Conservation (phyloP, 2,113 vertebrate genomes). For the Ceyx cyanopectus region DNA sequence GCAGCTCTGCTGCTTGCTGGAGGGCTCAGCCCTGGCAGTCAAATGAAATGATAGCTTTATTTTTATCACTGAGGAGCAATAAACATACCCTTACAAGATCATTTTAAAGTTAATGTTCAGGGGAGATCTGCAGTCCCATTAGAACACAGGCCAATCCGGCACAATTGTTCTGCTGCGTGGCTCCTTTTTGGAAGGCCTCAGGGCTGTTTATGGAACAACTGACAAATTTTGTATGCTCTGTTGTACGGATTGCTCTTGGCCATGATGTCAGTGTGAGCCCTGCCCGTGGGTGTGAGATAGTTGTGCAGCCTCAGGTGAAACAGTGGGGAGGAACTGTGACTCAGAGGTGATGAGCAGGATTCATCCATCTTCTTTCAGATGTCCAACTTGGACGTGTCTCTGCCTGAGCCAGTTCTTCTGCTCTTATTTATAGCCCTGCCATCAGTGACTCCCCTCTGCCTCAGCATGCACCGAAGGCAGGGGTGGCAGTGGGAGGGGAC, state of each 20-base stretch:
- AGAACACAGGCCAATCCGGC: background rate
- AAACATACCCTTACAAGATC: background rate
- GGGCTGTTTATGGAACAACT: constrained; percentile 9
- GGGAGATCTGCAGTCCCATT: background rate
- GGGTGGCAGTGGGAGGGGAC: too few species aligned
- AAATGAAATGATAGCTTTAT: constrained; percentile 7
- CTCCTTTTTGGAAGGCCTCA: constrained; percentile 17
- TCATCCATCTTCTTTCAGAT: background rate
- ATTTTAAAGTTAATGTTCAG: background rate
- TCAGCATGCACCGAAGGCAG: rapidly evolving
- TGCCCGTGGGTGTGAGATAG: background rate
- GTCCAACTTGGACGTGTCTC: background rate
- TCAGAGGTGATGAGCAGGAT: background rate
- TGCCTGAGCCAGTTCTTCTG: rapidly evolving
- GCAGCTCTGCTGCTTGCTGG: background rate
- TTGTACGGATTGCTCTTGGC: background rate
- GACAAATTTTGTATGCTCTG: background rate
- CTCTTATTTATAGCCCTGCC: background rate
- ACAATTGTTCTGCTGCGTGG: background rate
- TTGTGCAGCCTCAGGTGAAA: constrained; percentile 26
- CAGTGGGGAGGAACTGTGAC: background rate
- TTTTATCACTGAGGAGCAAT: background rate
- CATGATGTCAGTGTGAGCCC: background rate
- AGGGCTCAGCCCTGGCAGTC: background rate
- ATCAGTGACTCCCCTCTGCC: background rate